phyloP scores from a whole-genome alignment of 2,888 invertebrate species.

The Agrilus cyanescens region DNA sequence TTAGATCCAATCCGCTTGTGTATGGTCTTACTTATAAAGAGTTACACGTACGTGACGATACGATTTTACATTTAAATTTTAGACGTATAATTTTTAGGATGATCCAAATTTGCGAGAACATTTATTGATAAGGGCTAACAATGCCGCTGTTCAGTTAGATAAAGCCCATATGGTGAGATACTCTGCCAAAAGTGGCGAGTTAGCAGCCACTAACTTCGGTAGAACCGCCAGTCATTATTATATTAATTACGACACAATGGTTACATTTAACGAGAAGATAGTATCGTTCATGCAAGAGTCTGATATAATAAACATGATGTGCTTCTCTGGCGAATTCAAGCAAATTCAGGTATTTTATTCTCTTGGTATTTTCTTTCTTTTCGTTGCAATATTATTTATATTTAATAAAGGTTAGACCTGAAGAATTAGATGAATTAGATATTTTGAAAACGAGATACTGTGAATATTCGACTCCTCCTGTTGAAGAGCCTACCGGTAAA shows the following conservation, averaged over 20 bases:
- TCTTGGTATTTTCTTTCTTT: background rate
- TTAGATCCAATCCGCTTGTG: constrained; percentile 78
- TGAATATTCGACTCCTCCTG: constrained; percentile 66
- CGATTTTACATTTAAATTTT: background rate
- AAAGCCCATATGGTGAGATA: constrained; percentile 90
- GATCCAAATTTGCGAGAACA: constrained; percentile 71
- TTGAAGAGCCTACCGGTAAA: constrained; percentile 88
- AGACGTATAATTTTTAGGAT: constrained; percentile 31
- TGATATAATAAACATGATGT: constrained; percentile 81
- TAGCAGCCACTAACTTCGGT: constrained; percentile 77
- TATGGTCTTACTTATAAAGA: constrained; percentile 46
- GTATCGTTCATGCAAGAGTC: constrained; percentile 73
- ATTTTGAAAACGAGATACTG: constrained; percentile 60
- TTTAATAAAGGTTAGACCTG: constrained; percentile 67
- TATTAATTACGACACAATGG: constrained; percentile 90
- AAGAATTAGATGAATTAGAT: constrained; percentile 87
- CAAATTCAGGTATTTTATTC: constrained; percentile 57
- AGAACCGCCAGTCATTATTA: constrained; percentile 97
- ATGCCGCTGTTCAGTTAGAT: constrained; percentile 77
- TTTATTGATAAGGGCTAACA: constrained; percentile 63
- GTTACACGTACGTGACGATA: background rate
- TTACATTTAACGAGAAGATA: constrained; percentile 78
- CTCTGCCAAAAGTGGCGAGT: constrained; percentile 70
- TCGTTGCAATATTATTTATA: background rate
- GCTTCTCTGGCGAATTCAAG: constrained; percentile 87